phyloP scores from a whole-genome alignment of 2,888 invertebrate species.

The Leuctra nigra region DNA sequence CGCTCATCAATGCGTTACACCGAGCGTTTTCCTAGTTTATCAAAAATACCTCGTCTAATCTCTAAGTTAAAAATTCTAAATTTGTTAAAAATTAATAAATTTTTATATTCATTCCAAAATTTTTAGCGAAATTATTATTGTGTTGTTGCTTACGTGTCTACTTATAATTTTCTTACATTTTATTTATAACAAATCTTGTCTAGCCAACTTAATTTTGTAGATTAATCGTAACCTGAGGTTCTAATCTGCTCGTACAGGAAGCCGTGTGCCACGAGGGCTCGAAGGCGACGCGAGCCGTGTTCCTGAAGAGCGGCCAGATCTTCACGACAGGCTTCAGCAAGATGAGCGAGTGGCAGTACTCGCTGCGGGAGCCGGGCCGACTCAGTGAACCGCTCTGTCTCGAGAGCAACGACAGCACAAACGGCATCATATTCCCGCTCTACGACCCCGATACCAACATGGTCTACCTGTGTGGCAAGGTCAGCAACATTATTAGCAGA shows the following conservation, averaged over 20 bases:
- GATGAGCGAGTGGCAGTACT: constrained; percentile 97
- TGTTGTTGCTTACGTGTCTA: no score
- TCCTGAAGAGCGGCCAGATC: constrained; percentile 81
- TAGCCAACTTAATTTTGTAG: no score
- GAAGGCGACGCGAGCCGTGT: constrained; percentile 86
- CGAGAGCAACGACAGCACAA: constrained; percentile 89
- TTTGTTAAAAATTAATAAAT: no score
- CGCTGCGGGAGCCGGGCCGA: constrained; percentile 84
- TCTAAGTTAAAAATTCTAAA: no score
- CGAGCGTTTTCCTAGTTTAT: no score
- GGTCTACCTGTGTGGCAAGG: constrained; percentile 90
- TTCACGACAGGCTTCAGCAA: constrained; percentile 97
- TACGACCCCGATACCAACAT: constrained; percentile 95
- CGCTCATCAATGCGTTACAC: no score
- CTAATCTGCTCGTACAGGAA: constrained; percentile 43
- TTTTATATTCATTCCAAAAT: no score
- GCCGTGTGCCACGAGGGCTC: constrained; percentile 88
- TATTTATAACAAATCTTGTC: no score
- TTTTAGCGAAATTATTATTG: no score
- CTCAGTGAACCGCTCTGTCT: constrained; percentile 83
- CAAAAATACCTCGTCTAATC: no score
- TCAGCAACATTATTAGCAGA: no score
- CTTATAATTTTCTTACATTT: no score
- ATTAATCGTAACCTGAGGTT: not conserved
- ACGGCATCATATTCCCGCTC: constrained; percentile 94